Evolutionary conservation across 2,113 vertebrate genomes (phyloP).

Genomic region (Paramisgurnus dabryanus): DNA sequence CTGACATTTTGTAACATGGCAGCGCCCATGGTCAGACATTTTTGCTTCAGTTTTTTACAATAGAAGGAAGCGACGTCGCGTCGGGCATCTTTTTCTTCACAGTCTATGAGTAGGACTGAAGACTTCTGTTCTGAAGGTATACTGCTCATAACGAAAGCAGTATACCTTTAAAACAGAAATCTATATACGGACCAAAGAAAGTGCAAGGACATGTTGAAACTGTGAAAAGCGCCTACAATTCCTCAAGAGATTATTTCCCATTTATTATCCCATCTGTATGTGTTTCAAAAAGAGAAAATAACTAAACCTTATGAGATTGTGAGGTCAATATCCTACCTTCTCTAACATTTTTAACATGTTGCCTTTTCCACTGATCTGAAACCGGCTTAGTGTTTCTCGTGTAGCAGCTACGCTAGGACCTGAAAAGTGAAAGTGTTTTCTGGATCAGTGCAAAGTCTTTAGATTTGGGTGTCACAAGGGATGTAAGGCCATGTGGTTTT

Average conservation of each 20-base stretch:
- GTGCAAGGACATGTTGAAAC: conserved; percentile 33
- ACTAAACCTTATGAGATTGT: conserved; percentile 31
- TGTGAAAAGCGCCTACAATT: conserved; percentile 47
- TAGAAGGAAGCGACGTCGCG: too few relatives aligned
- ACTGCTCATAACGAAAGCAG: neutral
- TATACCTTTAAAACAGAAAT: too few relatives aligned
- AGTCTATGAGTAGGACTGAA: too few relatives aligned
- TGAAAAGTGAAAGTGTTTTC: conserved; percentile 21
- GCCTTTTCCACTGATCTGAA: conserved; percentile 33
- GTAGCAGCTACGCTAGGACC: neutral
- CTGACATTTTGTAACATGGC: too few relatives aligned
- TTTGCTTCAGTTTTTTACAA: too few relatives aligned
- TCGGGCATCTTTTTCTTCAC: too few relatives aligned
- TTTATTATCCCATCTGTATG: conserved; percentile 14
- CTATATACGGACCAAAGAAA: conserved; percentile 8
- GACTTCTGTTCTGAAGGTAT: conserved; percentile 20
- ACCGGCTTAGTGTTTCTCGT: conserved; percentile 19
- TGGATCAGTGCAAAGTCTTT: conserved; percentile 19
- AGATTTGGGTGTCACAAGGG: conserved; percentile 10
- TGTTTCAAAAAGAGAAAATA: conserved; percentile 56
- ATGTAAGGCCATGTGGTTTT: neutral
- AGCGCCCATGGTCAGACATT: too few relatives aligned
- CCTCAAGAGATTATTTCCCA: conserved; percentile 25
- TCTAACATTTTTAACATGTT: neutral
- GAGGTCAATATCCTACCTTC: conserved; percentile 17